phyloP scores from a whole-genome alignment of 2,888 invertebrate species.

The Dicyrtomina minuta region DNA sequence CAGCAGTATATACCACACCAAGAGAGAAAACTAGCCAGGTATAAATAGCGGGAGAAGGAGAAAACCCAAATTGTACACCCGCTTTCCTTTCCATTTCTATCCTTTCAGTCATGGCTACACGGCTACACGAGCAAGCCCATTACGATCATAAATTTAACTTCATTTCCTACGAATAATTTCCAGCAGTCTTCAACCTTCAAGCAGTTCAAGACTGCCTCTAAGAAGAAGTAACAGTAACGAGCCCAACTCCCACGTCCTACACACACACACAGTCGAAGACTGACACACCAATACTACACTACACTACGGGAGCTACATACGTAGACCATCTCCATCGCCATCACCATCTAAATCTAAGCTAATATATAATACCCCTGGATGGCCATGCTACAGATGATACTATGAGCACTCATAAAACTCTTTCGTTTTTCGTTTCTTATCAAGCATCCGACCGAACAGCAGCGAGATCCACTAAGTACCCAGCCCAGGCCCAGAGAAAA shows the following conservation, averaged over 20 bases:
- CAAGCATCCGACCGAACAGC: conserved; percentile 8
- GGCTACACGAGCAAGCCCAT: conserved; percentile 7
- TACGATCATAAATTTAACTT: conserved; percentile 27
- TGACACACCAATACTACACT: no score
- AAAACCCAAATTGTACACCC: not conserved
- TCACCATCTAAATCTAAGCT: no score
- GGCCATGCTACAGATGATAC: not conserved
- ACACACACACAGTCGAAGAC: not conserved
- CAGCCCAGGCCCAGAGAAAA: no score
- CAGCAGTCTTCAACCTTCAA: not conserved
- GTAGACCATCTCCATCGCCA: not conserved
- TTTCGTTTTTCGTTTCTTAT: conserved; percentile 3
- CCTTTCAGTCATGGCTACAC: not conserved
- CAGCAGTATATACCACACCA: not conserved
- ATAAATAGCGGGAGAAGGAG: no score
- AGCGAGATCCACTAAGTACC: no score
- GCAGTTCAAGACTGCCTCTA: not conserved
- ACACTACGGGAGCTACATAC: not conserved
- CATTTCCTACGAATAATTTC: conserved; percentile 16
- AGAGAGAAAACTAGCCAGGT: not conserved
- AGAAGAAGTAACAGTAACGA: not conserved
- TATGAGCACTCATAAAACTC: not conserved
- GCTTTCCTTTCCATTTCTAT: not conserved
- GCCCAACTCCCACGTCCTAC: not conserved
- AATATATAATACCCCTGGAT: no score